phyloP scores from a whole-genome alignment of 1,140 invertebrate species.

The Anthonomus grandis region DNA sequence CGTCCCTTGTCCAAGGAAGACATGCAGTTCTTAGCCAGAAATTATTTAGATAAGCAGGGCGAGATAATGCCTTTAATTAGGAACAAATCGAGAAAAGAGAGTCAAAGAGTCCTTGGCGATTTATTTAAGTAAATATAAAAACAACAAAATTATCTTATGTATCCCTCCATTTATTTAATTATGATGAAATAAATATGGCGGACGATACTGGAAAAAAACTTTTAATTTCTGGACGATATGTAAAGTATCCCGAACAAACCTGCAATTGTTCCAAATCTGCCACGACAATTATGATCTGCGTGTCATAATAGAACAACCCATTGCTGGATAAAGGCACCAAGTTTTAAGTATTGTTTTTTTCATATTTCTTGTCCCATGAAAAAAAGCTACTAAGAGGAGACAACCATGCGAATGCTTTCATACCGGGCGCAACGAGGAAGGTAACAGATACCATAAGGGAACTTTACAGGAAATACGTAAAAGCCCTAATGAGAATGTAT shows the following conservation, averaged over 20 bases:
- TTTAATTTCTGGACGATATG: neutral
- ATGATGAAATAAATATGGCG: slow-evolving; percentile 6
- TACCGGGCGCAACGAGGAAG: too few relatives aligned
- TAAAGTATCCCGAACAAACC: neutral
- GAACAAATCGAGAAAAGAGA: neutral
- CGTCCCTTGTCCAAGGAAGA: neutral
- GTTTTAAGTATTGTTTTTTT: neutral
- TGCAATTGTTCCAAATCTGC: neutral
- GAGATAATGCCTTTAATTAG: neutral
- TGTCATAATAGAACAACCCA: neutral
- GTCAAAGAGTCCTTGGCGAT: neutral
- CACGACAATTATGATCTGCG: neutral
- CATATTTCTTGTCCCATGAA: neutral
- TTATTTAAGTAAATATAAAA: slow-evolving; percentile 3
- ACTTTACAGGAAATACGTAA: too few relatives aligned
- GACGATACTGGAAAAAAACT: neutral
- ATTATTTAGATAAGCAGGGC: neutral
- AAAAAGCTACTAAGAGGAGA: neutral
- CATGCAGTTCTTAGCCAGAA: neutral
- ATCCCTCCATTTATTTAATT: neutral
- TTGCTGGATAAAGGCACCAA: neutral
- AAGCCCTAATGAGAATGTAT: too few relatives aligned
- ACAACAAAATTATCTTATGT: neutral
- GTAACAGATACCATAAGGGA: too few relatives aligned
- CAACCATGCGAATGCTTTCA: too few relatives aligned